Evolutionary conservation across 2,113 vertebrate species (phyloP).

Genomic region (Guaruba guarouba): DNA sequence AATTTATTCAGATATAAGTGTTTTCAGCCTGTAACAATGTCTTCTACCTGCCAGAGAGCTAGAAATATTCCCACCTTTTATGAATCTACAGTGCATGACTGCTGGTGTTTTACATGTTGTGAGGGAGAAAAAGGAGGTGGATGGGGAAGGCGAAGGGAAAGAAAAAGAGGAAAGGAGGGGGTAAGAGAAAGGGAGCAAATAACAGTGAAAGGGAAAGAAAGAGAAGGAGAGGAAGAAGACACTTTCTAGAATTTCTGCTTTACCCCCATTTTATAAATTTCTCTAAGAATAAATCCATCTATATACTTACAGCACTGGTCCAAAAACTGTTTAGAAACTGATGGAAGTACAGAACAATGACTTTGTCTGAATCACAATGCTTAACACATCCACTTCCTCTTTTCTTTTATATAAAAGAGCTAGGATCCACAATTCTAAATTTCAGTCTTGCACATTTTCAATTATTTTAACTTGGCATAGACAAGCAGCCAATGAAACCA

Average conservation of each 20-base stretch:
- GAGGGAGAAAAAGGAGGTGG: background rate
- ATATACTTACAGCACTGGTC: background rate
- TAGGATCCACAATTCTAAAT: background rate
- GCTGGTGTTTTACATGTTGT: background rate
- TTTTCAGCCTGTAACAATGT: conserved; percentile 68
- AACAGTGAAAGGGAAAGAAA: background rate
- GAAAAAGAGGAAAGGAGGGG: background rate
- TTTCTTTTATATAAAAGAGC: background rate
- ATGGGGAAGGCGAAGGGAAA: background rate
- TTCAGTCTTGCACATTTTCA: background rate
- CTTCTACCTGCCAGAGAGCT: conserved; percentile 57
- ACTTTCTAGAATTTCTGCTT: background rate
- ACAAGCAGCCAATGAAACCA: background rate
- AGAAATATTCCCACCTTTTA: conserved; percentile 43
- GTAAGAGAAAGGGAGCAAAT: background rate
- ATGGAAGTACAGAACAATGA: background rate
- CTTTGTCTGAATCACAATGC: background rate
- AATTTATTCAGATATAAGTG: conserved; percentile 68
- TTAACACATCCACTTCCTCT: background rate
- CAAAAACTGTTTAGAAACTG: background rate
- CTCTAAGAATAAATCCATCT: background rate
- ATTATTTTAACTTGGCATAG: background rate
- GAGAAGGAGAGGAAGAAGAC: background rate
- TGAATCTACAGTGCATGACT: conserved; percentile 44
- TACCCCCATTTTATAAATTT: background rate